A percentile compares a stretch with the other conserved stretches of the same genome.
Evolutionary conservation across 2,113 vertebrate genomes (phyloP).

Genomic region (Chaetops frenatus): DNA sequence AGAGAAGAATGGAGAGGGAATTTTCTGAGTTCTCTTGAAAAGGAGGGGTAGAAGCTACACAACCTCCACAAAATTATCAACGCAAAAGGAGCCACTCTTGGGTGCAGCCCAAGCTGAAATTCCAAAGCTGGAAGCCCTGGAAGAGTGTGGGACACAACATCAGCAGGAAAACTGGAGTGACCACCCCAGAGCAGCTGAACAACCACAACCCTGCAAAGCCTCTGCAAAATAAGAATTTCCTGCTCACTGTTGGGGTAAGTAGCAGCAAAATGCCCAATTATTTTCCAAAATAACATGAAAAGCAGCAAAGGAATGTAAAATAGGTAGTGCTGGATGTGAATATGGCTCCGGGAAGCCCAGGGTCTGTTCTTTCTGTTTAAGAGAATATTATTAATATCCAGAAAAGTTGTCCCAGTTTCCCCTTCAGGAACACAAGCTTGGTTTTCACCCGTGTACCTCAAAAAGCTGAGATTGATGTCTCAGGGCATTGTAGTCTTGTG

Average conservation of each 20-base stretch:
- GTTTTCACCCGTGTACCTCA: accelerated
- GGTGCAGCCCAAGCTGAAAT: background rate
- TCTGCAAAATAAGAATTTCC: background rate
- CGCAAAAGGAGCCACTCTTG: background rate
- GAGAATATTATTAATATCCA: background rate
- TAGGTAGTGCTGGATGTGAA: background rate
- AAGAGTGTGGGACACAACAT: background rate
- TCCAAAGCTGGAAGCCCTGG: background rate
- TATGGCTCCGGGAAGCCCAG: background rate
- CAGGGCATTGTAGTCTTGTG: background rate
- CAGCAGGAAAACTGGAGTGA: background rate
- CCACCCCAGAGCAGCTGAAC: background rate
- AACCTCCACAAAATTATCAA: background rate
- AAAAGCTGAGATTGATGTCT: background rate
- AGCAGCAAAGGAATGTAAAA: background rate
- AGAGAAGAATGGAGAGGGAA: background rate
- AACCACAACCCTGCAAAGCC: background rate
- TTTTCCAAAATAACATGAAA: background rate
- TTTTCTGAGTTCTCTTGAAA: background rate
- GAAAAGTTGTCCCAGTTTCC: background rate
- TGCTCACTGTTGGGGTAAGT: background rate
- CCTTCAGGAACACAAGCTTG: background rate
- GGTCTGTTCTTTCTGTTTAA: background rate
- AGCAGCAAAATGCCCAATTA: background rate
- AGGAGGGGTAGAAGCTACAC: background rate